These are phyloP conservation scores for Burhinus oedicnemus DNA, from an alignment of 2,113 vertebrate species.

Conservation along the genomic window DNA sequence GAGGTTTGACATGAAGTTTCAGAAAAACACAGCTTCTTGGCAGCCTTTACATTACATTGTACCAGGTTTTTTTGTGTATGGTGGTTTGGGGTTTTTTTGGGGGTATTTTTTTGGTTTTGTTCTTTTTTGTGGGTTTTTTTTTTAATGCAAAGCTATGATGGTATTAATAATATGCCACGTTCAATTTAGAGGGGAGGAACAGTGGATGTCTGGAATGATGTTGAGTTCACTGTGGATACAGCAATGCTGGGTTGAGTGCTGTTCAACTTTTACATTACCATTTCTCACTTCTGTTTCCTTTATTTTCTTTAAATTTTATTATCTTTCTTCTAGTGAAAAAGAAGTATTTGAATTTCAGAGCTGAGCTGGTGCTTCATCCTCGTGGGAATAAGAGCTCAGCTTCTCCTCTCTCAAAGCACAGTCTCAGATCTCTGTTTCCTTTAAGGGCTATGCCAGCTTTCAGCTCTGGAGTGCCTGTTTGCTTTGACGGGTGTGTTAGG, in stretches of 20 bases:
- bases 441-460: neutral
- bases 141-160: neutral
- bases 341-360: slow-evolving; percentile 37
- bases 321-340: neutral
- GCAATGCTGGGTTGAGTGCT: neutral
- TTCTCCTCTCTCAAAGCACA: slow-evolving; percentile 15
- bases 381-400: neutral
- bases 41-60: neutral
- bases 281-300: neutral
- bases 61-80: neutral
- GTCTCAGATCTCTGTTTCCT: slow-evolving; percentile 23
- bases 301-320: slow-evolving; percentile 1
- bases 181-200: neutral
- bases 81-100: neutral
- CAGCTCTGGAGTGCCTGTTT: neutral
- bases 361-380: neutral
- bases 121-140: neutral
- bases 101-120: neutral
- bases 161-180: neutral
- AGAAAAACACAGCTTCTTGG: neutral
- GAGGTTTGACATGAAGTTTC: neutral
- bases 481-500: neutral
- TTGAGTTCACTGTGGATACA: neutral
- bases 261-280: neutral
- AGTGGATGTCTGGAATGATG: neutral